Evolutionary conservation across 2,888 invertebrate species (phyloP), one percentile per base, ranked within the genome.

Genomic region (Hirtodrosophila confusa): DNA sequence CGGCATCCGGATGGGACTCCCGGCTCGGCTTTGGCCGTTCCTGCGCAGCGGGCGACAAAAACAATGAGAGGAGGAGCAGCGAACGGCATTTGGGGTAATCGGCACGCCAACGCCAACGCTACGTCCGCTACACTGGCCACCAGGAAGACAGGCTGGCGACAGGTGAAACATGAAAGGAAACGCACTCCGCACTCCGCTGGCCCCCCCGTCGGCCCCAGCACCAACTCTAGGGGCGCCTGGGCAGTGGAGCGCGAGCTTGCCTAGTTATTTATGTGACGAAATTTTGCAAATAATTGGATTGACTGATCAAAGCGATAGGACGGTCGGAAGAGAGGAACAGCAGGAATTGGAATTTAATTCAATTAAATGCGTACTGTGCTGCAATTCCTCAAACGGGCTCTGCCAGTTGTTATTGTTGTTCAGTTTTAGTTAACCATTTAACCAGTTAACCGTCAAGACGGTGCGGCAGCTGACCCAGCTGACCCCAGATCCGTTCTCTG

Each of bases 251-350:
- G 47, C 54, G 44, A 67, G 65, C 35, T 69, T 53, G 74, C 74
- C 83, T 88, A 87, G 90, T 91, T 90, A 91, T 91, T 90, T 91
- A 90, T 90, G 90, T 91, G 90, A 90, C 90, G 91, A 90, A 90
- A 90, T 91, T 90, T 89, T 88, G 88, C 90, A 90, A 90, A 90
- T 90, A 90, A 90, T 90, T 90, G 90, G 90, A 90, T 91, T 90
- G 90, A 90, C 87, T 88, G 89, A 90, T 89, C 90, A 88, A 86
- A 90, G 89, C 87, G 84, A 89, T 89, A 88, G 86, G 79, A 86
- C 76, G 85, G 69, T 65, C 69, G 68, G 5, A 10, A 48, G 41
- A 55, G 24, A 17, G 17, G 17, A 43, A 53, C 45, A 37, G 40
- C 37, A 40, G 78, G 76, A 84, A 87, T 88, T 66, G 82, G 82